Base-by-base conservation (phyloP, 64 coral and sea anemone genomes). In the Montipora capricornis region DNA sequence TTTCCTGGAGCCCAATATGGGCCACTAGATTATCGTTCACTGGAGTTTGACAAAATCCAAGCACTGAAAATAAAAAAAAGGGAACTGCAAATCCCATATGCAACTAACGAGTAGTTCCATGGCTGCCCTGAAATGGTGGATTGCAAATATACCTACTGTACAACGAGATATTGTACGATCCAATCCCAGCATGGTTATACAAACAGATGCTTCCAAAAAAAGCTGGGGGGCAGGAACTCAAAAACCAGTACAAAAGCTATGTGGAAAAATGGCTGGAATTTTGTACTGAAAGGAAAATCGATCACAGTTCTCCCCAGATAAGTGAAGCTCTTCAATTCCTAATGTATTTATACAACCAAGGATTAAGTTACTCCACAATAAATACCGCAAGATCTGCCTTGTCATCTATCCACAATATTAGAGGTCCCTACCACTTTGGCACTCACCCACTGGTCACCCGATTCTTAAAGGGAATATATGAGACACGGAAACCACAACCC, bases 11-110 rank as follows among this genome's bases (percentile, higher is more conserved):
- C 78, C 51, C 61, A 67, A 69, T 81, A 79, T 91, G 89, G 89
- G 20, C 76, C 88, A 15, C 53, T 90, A 8, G 16, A 79, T 47
- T 66, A 59, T 66, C 59, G 61, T 50, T 37, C 77, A 37, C 55
- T 91, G 45, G 92, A 93, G 80, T 68, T 48, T 80, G 59, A 95
- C 44, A 91, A 87, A 71, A 80, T 51, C 11, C 19, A 66, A 70
- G 93, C 88, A 16, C 75, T 91, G 20, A 95, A 91, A 83, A 20
- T 22, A 13, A 95, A 87, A 0, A 0, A 85, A 76, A 79, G 75
- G 82, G 76, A 73, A 95, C 61, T 95, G 80, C 78, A 80, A 95
- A 76, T 58, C 79, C 84, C 20, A 87, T 81, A 82, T 95, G 87
- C 50, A 73, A 71, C 87, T 89, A 17, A 78, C 73, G 47, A 26